These are phyloP conservation scores for Geotrypetes seraphini DNA, from an alignment of 2,797 vertebrate species.

Conservation along the genomic window DNA sequence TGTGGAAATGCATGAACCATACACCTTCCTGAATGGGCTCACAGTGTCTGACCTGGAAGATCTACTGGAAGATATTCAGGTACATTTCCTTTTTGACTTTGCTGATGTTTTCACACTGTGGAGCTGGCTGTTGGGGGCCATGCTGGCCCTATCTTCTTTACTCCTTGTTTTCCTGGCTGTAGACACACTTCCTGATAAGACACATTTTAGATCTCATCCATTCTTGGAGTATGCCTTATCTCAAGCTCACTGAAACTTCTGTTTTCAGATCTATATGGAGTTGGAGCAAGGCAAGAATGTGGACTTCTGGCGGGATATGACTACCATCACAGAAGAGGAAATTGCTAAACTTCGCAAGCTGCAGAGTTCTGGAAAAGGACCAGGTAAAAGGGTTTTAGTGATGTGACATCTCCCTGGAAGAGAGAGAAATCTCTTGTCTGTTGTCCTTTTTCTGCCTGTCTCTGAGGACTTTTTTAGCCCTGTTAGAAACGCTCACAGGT, in stretches of 20 bases:
- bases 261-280: conserved; percentile 87
- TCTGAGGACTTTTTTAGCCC: no score
- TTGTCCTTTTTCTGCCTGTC: no score
- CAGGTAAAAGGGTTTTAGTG: no score
- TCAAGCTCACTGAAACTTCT: neutral
- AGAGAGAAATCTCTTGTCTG: no score
- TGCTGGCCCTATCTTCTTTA: no score
- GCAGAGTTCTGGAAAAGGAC: conserved; percentile 86
- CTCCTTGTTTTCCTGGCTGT: no score
- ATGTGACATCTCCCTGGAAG: no score
- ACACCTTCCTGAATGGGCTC: conserved; percentile 91
- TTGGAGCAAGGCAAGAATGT: conserved; percentile 94
- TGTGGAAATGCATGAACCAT: conserved; percentile 95
- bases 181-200: no score
- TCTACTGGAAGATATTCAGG: conserved; percentile 94
- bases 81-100: conserved; percentile 13
- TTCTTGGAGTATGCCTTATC: neutral
- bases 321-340: conserved; percentile 92
- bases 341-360: conserved; percentile 90
- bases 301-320: conserved; percentile 98
- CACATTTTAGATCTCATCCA: no score
- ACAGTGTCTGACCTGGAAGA: conserved; percentile 95
- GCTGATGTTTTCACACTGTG: neutral
- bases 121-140: neutral
- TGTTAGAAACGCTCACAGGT: no score